Evolutionary conservation across 30 jellyfish, hydroid and myxozoan genomes (phyloP), one percentile per base, ranked within the genome.

Genomic region (Catostylus mosaicus): DNA sequence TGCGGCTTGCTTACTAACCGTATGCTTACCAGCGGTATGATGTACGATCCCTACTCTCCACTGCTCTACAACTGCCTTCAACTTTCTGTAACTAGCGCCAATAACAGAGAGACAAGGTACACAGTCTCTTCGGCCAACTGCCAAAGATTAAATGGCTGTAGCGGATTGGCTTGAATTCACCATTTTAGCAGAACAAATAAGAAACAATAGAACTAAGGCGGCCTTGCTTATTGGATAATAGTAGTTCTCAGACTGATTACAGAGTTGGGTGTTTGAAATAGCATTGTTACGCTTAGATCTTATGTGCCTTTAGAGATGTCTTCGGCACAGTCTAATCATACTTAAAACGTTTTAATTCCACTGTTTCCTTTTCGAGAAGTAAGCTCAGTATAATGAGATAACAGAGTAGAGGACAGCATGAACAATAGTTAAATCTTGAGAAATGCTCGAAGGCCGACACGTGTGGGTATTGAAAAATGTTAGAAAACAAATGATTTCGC

Each of bases 361-460:
- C 86, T 82, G 92, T 70, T 70, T 74, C 85, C 80, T 67, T 68
- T 67, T 82, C 86, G 73, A 69, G 84, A n/a, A 52, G 86, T 56
- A 61, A 70, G 92, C 62, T 82, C 92, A 82, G 80, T 82, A 54
- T 82, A 82, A 82, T 82, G 92, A 67, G 92, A 82, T 82, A 43
- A 82, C 27, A 22, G 30, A 38, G 80, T 23, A 82, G 80, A 82
- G 92, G 86, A 56, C 92, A 56, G 86, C 34, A 75, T 27, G 50
- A 47, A 82, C 92, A 82, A 82, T 40, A 34, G 64, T 52, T 14
- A 59, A 64, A 69, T 82, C 92, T 59, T 54, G 67, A 82, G 92
- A 82, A 82, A 82, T 67, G 92, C 92, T 82, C 86, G 46, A 68
- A 82, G 92, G 92, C 92, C 92, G 92, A 82, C 92, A 82, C 92